phyloP scores from a whole-genome alignment of 2,888 invertebrate species.

The Thymelicus lineola region DNA sequence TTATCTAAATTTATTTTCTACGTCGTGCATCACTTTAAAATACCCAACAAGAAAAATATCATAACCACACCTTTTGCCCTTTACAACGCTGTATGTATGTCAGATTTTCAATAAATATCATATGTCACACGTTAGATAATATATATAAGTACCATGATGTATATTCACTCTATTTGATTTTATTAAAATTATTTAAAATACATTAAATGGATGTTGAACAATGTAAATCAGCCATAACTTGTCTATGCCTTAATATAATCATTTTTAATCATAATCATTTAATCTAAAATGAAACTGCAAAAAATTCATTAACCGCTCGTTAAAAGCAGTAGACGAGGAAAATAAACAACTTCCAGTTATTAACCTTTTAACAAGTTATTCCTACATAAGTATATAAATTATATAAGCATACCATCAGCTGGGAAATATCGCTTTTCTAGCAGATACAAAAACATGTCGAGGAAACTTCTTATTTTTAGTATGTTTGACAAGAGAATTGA shows the following conservation, averaged over 20 bases:
- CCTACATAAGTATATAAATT: conserved; percentile 19
- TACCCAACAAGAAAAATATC: conserved; percentile 11
- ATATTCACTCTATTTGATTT: too few relatives aligned
- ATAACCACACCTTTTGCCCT: conserved; percentile 24
- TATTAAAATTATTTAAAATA: too few relatives aligned
- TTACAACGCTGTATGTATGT: conserved; percentile 3
- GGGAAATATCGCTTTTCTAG: conserved; percentile 17
- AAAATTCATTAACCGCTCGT: conserved; percentile 13
- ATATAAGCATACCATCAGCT: conserved; percentile 4
- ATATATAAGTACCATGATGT: too few relatives aligned
- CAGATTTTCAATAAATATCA: neutral
- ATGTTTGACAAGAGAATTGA: too few relatives aligned
- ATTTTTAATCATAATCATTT: neutral
- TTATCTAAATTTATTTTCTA: conserved; percentile 41
- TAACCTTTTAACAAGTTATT: conserved; percentile 18
- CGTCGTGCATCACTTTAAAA: conserved; percentile 28
- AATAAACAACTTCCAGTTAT: conserved; percentile 14
- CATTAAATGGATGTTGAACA: too few relatives aligned
- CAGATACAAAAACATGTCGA: conserved; percentile 4
- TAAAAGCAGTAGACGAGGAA: conserved; percentile 1
- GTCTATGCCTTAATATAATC: neutral
- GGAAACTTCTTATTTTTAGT: too few relatives aligned
- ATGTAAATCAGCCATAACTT: too few relatives aligned
- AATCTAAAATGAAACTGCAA: conserved; percentile 8
- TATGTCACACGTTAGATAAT: too few relatives aligned